Conservation (phyloP, 1,140 invertebrate genomes). For the Telenomus remus region DNA sequence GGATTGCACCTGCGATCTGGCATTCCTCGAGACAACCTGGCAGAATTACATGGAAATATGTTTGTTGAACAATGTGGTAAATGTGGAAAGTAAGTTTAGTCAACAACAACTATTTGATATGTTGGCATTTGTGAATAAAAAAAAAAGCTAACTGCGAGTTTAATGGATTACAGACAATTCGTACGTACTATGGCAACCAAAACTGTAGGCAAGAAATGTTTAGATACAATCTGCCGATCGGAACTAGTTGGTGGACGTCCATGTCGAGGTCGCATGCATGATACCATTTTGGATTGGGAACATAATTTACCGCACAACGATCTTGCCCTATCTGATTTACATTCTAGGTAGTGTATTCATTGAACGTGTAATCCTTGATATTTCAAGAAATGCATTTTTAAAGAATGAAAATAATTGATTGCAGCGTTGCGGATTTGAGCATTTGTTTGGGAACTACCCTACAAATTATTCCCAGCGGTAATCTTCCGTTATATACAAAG, state of each 20-base stretch:
- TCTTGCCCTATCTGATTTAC: constrained; percentile 87
- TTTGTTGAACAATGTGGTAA: constrained; percentile 95
- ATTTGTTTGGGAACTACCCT: constrained; percentile 96
- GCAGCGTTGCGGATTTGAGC: constrained; percentile 90
- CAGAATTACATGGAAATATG: constrained; percentile 99
- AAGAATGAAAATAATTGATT: not conserved
- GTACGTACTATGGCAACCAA: constrained; percentile 85
- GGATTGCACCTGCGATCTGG: constrained; percentile 96
- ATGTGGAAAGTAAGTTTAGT: constrained; percentile 88
- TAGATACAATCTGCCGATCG: constrained; percentile 85
- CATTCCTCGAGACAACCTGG: constrained; percentile 84
- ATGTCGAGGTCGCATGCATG: constrained; percentile 90
- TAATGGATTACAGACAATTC: constrained; percentile 82
- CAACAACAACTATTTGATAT: too few relatives aligned
- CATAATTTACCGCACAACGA: constrained; percentile 94
- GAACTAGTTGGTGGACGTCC: constrained; percentile 79
- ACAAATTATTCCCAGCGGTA: constrained; percentile 98
- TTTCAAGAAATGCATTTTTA: too few relatives aligned
- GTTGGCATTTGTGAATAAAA: too few relatives aligned
- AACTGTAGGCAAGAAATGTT: constrained; percentile 93
- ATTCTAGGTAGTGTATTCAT: constrained; percentile 93
- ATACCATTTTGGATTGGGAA: constrained; percentile 99
- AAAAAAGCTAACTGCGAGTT: too few relatives aligned
- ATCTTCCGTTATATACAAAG: constrained; percentile 91
- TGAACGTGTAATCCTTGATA: too few relatives aligned